These are phyloP conservation scores for Drosophila repletoides DNA, from an alignment of 1,140 invertebrate genomes.

Conservation along the genomic window DNA sequence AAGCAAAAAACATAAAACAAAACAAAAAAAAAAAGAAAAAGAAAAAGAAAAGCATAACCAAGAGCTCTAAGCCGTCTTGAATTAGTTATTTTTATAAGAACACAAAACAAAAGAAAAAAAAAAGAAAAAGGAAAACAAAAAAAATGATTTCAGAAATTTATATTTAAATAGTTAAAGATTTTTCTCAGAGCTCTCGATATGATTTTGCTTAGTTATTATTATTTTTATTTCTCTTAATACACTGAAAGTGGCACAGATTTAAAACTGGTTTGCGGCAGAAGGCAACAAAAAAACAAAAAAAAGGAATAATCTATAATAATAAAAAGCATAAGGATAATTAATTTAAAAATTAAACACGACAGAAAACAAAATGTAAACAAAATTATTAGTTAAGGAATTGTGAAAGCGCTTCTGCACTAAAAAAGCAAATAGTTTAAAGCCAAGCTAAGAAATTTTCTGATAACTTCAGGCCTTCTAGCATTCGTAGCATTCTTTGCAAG, in stretches of 20 bases:
- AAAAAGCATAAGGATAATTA: slow-evolving; percentile 23
- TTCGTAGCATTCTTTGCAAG: slow-evolving; percentile 61
- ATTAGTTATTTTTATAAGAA: slow-evolving; percentile 79
- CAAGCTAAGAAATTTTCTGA: slow-evolving; percentile 52
- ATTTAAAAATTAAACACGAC: slow-evolving; percentile 17
- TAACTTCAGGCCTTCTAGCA: slow-evolving; percentile 35
- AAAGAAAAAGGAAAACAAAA: slow-evolving; percentile 1
- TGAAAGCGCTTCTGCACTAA: slow-evolving; percentile 62
- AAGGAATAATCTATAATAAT: slow-evolving; percentile 35
- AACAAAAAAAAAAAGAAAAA: slow-evolving; percentile 36
- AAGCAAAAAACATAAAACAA: slow-evolving; percentile 24
- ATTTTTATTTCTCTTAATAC: slow-evolving; percentile 68
- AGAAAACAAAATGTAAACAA: slow-evolving; percentile 34
- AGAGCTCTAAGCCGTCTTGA: slow-evolving; percentile 78
- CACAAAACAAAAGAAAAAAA: slow-evolving; percentile 32
- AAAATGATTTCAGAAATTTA: slow-evolving; percentile 69
- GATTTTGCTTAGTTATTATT: slow-evolving; percentile 52
- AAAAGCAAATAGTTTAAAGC: slow-evolving; percentile 62
- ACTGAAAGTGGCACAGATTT: slow-evolving; percentile 59
- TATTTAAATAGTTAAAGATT: slow-evolving; percentile 56
- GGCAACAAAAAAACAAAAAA: slow-evolving; percentile 31
- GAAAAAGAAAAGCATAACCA: slow-evolving; percentile 64
- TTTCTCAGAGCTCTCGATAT: slow-evolving; percentile 22
- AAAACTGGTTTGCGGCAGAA: slow-evolving; percentile 46
- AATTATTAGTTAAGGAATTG: slow-evolving; percentile 59